Evolutionary conservation across 2,113 vertebrate species (phyloP).

Genomic region (Albula goreensis): DNA sequence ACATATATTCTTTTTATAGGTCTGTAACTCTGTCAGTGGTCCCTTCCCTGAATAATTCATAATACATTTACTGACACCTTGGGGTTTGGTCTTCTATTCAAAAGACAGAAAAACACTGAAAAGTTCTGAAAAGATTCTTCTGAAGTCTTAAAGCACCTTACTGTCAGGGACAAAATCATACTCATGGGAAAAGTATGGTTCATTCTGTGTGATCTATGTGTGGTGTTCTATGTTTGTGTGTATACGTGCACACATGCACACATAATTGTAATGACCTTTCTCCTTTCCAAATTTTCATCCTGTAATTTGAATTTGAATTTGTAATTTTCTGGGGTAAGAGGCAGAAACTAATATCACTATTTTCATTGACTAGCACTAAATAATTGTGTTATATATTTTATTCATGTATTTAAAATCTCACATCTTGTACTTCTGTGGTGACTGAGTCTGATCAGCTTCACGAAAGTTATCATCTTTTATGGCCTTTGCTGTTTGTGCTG

Average conservation of each 20-base stretch:
- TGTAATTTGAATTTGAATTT: no score
- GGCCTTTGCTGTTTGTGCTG: neutral
- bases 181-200: no score
- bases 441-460: neutral
- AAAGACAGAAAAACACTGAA: neutral
- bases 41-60: no score
- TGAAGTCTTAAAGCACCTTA: no score
- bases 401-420: neutral
- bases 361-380: neutral
- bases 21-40: neutral
- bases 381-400: neutral
- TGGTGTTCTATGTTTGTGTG: neutral
- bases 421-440: neutral
- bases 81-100: neutral
- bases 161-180: no score
- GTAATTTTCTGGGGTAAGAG: neutral
- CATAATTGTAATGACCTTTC: neutral
- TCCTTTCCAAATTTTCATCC: neutral
- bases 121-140: no score
- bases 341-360: neutral
- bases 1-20: constrained; percentile 5
- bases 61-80: neutral
- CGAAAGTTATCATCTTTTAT: neutral
- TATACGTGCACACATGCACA: neutral
- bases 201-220: neutral